A percentile compares a stretch with the other conserved stretches of the same genome.
These are phyloP conservation scores for Brachyhypopomus gauderio DNA, from an alignment of 2,113 vertebrate genomes.

Conservation along the genomic window DNA sequence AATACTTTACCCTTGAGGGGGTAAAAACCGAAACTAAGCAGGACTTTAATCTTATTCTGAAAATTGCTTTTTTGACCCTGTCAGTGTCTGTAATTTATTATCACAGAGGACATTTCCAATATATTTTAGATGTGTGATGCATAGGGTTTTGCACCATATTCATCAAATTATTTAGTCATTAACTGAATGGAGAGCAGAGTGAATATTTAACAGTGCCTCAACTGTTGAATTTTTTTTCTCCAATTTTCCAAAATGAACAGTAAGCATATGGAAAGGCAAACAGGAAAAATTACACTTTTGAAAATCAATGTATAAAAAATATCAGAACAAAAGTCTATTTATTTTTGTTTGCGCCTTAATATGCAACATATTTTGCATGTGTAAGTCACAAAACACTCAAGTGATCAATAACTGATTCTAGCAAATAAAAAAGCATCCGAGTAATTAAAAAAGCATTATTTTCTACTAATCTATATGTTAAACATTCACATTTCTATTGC, in stretches of 20 bases:
- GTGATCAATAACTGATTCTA: constrained; percentile 84
- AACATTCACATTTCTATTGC: constrained; percentile 88
- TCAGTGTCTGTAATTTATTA: constrained; percentile 28
- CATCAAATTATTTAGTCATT: too few species aligned
- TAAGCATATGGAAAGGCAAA: neutral
- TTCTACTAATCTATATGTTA: constrained; percentile 81
- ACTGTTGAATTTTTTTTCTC: neutral
- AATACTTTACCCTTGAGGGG: constrained; percentile 41
- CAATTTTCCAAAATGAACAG: neutral
- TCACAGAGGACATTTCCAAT: neutral
- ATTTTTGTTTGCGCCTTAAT: constrained; percentile 82
- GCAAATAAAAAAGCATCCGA: constrained; percentile 83
- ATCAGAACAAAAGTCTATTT: constrained; percentile 85
- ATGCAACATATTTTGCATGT: constrained; percentile 79
- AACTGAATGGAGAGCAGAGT: too few species aligned
- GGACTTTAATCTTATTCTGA: constrained; percentile 58
- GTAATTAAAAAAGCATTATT: constrained; percentile 74
- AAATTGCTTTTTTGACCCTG: constrained; percentile 56
- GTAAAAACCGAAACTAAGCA: constrained; percentile 45
- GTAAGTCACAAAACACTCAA: constrained; percentile 83
- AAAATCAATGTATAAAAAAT: constrained; percentile 80
- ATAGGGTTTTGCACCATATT: too few species aligned
- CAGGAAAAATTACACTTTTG: constrained; percentile 61
- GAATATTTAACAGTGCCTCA: neutral
- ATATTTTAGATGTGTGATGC: neutral